These are phyloP conservation scores for Bolborhynchus lineola DNA, from an alignment of 2,113 vertebrate species.

Conservation along the genomic window DNA sequence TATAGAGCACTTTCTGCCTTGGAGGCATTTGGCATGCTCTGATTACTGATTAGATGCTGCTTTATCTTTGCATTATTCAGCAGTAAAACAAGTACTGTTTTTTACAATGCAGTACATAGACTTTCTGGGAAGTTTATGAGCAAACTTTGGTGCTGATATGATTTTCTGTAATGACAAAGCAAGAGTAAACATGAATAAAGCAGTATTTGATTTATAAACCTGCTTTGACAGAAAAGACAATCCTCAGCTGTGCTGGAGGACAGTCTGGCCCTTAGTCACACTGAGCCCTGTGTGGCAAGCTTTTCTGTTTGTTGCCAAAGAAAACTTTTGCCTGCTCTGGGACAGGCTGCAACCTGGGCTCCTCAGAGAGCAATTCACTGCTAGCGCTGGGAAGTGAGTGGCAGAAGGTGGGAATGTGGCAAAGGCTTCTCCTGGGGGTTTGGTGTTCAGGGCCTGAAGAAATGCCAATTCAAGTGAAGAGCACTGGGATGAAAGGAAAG, in stretches of 20 bases:
- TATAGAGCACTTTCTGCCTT: background rate
- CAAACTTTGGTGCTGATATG: background rate
- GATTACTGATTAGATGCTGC: background rate
- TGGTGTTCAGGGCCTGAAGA: conserved; percentile 7
- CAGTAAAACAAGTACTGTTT: background rate
- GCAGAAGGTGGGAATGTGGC: background rate
- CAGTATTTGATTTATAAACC: conserved; percentile 1
- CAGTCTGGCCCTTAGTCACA: background rate
- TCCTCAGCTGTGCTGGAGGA: conserved; percentile 16
- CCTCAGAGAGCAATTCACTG: background rate
- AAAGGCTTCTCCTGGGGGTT: background rate
- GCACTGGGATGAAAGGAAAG: background rate
- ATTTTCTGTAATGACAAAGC: background rate
- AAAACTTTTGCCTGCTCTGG: conserved; percentile 21
- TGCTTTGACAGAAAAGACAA: background rate
- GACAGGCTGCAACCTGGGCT: background rate
- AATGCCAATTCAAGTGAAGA: background rate
- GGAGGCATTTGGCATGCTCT: background rate
- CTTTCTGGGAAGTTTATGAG: background rate
- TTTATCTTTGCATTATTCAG: background rate
- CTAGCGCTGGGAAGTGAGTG: background rate
- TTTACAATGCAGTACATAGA: background rate
- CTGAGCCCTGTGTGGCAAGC: background rate
- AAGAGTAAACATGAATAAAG: background rate
- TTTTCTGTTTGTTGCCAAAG: conserved; percentile 26